Evolutionary conservation across 2,888 invertebrate species (phyloP).

Genomic region (Oegoconia quadripuncta): DNA sequence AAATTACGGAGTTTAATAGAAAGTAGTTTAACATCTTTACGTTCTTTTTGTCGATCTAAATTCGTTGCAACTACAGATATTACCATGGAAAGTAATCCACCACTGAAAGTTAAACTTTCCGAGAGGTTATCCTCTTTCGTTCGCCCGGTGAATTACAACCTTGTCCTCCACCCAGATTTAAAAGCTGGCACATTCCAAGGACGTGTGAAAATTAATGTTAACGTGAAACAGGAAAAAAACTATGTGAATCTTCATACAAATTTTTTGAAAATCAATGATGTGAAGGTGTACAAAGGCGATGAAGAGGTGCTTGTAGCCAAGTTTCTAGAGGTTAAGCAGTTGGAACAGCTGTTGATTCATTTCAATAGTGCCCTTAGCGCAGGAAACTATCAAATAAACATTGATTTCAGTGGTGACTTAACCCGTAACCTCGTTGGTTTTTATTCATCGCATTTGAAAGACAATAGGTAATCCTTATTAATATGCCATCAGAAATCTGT

Average conservation of each 20-base stretch:
- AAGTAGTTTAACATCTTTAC: neutral
- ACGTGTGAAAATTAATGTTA: slow-evolving; percentile 53
- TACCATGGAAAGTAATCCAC: slow-evolving; percentile 29
- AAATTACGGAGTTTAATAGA: neutral
- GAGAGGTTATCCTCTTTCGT: slow-evolving; percentile 51
- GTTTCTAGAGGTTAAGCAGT: slow-evolving; percentile 42
- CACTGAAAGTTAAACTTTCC: slow-evolving; percentile 36
- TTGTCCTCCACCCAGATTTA: slow-evolving; percentile 50
- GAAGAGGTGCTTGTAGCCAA: slow-evolving; percentile 42
- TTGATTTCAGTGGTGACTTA: slow-evolving; percentile 82
- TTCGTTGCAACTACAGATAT: neutral
- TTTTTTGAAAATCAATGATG: slow-evolving; percentile 71
- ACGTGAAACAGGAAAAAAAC: slow-evolving; percentile 52
- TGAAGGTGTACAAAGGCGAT: slow-evolving; percentile 43
- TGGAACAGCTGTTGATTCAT: slow-evolving; percentile 57
- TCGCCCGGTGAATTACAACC: slow-evolving; percentile 55
- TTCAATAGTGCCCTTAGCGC: slow-evolving; percentile 38
- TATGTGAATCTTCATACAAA: slow-evolving; percentile 79
- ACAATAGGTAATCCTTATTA: slow-evolving; percentile 74
- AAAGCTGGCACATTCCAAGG: slow-evolving; percentile 51
- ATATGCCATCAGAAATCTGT: neutral
- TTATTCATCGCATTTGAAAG: slow-evolving; percentile 82
- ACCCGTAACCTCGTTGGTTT: slow-evolving; percentile 85
- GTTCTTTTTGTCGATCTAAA: neutral
- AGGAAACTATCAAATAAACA: slow-evolving; percentile 72